Percentiles rank a stretch among this genome's conserved stretches.
Evolutionary conservation across 1,140 invertebrate species (phyloP).

Genomic region (Neodiprion pinetum): DNA sequence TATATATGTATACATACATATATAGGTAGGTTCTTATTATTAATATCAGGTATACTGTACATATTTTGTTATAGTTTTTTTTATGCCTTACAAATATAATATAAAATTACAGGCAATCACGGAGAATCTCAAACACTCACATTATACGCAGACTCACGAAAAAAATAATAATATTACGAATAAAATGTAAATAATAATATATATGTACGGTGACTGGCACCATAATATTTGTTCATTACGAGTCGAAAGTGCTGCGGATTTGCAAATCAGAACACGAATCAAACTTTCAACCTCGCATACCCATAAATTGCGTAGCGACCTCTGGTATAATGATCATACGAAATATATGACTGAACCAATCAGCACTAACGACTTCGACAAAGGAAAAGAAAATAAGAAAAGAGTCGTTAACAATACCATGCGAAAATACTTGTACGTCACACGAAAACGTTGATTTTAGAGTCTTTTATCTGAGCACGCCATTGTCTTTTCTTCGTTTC

Average conservation of each 20-base stretch:
- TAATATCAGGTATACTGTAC: constrained; percentile 61
- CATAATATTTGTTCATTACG: neutral
- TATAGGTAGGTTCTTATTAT: constrained; percentile 57
- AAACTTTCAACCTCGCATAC: too few relatives aligned
- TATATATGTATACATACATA: neutral
- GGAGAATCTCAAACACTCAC: constrained; percentile 38
- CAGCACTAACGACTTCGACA: neutral
- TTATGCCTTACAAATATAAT: constrained; percentile 62
- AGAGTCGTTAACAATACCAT: neutral
- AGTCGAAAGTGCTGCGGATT: neutral
- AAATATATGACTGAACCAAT: neutral
- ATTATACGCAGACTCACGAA: neutral
- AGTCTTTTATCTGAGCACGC: neutral
- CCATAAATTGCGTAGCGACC: too few relatives aligned
- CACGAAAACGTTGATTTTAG: neutral
- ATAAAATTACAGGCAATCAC: constrained; percentile 62
- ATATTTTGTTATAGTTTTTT: constrained; percentile 46
- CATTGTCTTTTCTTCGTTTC: neutral
- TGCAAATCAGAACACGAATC: neutral
- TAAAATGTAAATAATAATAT: neutral
- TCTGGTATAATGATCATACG: neutral
- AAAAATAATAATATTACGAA: neutral
- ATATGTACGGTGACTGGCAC: too few relatives aligned
- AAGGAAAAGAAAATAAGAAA: neutral
- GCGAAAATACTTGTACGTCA: neutral